Percentiles rank a stretch among this genome's conserved stretches.
Conservation (phyloP, 2,113 vertebrate genomes). For the Oreochromis tanganicae region DNA sequence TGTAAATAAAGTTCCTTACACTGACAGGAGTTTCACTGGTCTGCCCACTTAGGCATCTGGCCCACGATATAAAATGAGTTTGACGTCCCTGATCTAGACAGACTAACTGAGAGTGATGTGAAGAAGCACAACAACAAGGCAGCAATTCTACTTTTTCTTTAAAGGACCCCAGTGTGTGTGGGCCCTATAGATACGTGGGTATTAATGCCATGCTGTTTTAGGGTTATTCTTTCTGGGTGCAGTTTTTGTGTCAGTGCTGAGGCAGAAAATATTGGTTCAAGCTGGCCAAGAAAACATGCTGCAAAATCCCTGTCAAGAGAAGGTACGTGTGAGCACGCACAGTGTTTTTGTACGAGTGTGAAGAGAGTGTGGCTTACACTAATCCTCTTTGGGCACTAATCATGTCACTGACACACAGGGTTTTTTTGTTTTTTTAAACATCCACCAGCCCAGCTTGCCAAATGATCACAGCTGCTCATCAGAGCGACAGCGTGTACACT, state of each 20-base stretch:
- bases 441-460: neutral
- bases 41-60: neutral
- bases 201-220: neutral
- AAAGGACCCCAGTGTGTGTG: neutral
- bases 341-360: neutral
- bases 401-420: conserved; percentile 11
- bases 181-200: neutral
- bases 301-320: neutral
- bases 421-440: neutral
- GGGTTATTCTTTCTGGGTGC: neutral
- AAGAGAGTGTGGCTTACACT: conserved; percentile 26
- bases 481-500: neutral
- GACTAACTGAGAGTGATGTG: neutral
- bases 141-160: neutral
- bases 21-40: neutral
- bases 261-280: neutral
- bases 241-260: neutral
- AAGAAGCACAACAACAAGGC: neutral
- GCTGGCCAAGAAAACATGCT: neutral
- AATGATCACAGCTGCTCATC: conserved; percentile 11
- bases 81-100: neutral
- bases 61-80: neutral
- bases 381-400: conserved; percentile 35
- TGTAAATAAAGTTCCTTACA: neutral
- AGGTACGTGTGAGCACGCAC: neutral